A percentile compares a stretch with the other conserved stretches of the same genome.
These are phyloP conservation scores for Amphipyra tragopoginis DNA, from an alignment of 2,888 invertebrate species.

Conservation along the genomic window DNA sequence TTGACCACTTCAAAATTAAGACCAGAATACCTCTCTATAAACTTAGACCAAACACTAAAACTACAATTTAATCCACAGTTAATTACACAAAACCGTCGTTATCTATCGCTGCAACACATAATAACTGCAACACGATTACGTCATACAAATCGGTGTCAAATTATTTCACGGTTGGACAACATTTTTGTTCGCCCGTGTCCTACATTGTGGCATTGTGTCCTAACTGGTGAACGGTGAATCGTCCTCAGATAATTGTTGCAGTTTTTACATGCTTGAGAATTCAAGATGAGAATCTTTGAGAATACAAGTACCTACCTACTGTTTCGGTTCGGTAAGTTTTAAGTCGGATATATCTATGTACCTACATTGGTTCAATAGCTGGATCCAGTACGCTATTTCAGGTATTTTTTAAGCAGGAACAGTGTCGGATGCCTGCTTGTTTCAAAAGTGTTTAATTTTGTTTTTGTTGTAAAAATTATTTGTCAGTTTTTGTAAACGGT, in stretches of 20 bases:
- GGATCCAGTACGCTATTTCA: too few species aligned
- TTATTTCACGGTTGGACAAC: constrained; percentile 53
- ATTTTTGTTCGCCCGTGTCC: constrained; percentile 19
- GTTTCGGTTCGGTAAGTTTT: too few species aligned
- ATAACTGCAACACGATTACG: constrained; percentile 43
- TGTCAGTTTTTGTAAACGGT: too few species aligned
- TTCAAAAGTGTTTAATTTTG: too few species aligned
- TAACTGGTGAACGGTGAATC: constrained; percentile 31
- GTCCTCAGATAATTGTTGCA: constrained; percentile 25
- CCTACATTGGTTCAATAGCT: too few species aligned
- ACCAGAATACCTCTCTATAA: neutral
- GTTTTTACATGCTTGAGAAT: constrained; percentile 16
- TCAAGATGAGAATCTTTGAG: neutral
- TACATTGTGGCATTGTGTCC: constrained; percentile 35
- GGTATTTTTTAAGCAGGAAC: too few species aligned
- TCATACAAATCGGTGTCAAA: constrained; percentile 53
- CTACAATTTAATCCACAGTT: constrained; percentile 10
- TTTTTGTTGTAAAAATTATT: too few species aligned
- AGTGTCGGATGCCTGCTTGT: too few species aligned
- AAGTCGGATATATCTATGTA: too few species aligned
- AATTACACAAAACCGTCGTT: constrained; percentile 24
- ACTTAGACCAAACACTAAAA: neutral
- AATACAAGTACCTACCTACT: too few species aligned
- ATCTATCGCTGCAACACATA: constrained; percentile 30
- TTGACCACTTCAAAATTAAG: neutral